These are phyloP conservation scores for Apodemia zela DNA, from an alignment of 2,888 invertebrate species.

Conservation along the genomic window DNA sequence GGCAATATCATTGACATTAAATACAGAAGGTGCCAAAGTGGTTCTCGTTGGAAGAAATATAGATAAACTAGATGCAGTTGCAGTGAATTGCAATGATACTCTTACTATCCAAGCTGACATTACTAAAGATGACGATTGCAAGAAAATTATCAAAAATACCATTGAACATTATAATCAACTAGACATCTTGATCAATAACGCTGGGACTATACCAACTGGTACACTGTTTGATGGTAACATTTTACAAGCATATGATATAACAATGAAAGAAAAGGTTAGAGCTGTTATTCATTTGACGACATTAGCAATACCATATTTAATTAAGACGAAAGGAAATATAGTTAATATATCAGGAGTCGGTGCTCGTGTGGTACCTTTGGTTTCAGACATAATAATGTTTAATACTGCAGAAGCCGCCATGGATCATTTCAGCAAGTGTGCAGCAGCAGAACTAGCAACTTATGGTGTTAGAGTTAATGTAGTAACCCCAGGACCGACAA, in stretches of 20 bases:
- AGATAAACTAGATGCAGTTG: constrained; percentile 81
- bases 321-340: constrained; percentile 39
- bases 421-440: constrained; percentile 86
- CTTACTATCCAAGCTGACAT: constrained; percentile 20
- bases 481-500: constrained; percentile 72
- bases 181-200: constrained; percentile 3
- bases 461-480: constrained; percentile 83
- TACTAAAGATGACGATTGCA: background rate
- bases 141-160: background rate
- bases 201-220: constrained; percentile 1
- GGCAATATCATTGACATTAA: constrained; percentile 82
- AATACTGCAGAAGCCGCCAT: constrained; percentile 54
- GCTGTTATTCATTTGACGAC: constrained; percentile 36
- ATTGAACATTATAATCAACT: background rate
- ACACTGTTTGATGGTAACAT: constrained; percentile 1
- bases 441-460: constrained; percentile 82
- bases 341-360: constrained; percentile 37
- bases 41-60: constrained; percentile 83
- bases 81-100: constrained; percentile 40
- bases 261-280: constrained; percentile 34
- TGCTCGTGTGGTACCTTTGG: constrained; percentile 22
- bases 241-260: constrained; percentile 3
- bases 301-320: constrained; percentile 36
- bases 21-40: constrained; percentile 80
- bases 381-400: constrained; percentile 25